Base-by-base conservation (phyloP, 2,797 vertebrate species). In the Pseudopleuronectes americanus region DNA sequence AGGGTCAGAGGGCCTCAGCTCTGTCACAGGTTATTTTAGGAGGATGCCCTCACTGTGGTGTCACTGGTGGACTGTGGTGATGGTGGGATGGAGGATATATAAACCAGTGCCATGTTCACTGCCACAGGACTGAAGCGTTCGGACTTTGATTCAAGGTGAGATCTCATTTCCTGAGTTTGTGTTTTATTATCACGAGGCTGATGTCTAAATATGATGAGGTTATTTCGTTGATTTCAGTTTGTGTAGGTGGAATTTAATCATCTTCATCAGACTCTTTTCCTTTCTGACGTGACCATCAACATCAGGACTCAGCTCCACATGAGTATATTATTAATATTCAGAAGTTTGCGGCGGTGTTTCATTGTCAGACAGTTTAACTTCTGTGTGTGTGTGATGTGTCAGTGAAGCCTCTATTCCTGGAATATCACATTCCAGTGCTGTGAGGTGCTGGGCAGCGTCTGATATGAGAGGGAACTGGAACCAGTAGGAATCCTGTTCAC, bases 1-100 rank as follows among this genome's bases (percentile, higher is more conserved):
- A 70, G 81, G 71, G 71, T 84, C 77, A 26, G 80, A 74, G 85
- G 68, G 61, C 59, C 54, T 61, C 55, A 1, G 68, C 79, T 89
- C 74, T 77, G 88, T 93, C 90, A 92, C 71, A 6, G 43, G 92
- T 90, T 95, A 94, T 94, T 95, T 94, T 94, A 54, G 86, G 91
- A 84, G 81, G 79, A 88, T 83, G 49, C 56, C 74, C 80, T 91
- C 76, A 89, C 12, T 62, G 61, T 36, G n/a, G 76, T 75, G 87
- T 90, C 91, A 83, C 67, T 43, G 51, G 61, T 49, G 63, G 67
- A 38, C 83, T 4, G 60, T 71, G 81, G 66, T 56, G 77, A 84
- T 86, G 87, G 72, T 6, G 72, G 77, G 84, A 80, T 71, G 76
- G 68, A 31, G 31, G 22, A 69, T 93, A 93, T 93, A 87, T 93